Conservation (phyloP, 1,140 invertebrate species). For the Drosophila melanica region DNA sequence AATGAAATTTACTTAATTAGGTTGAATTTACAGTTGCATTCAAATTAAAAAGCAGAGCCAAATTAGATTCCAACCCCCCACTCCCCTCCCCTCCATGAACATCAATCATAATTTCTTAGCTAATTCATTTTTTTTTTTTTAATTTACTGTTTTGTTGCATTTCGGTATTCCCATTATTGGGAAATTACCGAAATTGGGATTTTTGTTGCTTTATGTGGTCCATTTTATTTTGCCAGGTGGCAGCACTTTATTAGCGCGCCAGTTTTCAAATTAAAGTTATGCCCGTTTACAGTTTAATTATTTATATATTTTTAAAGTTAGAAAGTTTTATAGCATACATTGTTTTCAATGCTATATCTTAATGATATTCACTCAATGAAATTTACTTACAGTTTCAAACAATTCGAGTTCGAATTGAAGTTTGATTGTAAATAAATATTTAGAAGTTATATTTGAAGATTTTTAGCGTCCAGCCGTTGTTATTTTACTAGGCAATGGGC, state of each 20-base stretch:
- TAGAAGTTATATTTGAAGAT: not conserved
- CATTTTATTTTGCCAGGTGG: slow-evolving; percentile 3
- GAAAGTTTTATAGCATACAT: not conserved
- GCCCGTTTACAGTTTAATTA: not conserved
- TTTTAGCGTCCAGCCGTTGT: slow-evolving; percentile 52
- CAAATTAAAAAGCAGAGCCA: too few relatives aligned
- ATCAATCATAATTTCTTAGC: not conserved
- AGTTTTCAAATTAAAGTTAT: not conserved
- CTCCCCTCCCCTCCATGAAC: not conserved
- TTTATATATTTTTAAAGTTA: not conserved
- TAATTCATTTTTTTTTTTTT: not conserved
- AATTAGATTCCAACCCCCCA: too few relatives aligned
- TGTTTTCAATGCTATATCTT: not conserved
- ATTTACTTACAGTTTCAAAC: not conserved
- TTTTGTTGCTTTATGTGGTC: not conserved
- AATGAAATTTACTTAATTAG: too few relatives aligned
- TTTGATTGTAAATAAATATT: not conserved
- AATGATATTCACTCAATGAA: not conserved
- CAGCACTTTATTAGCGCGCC: not conserved
- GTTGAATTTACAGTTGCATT: too few relatives aligned
- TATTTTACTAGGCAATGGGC: slow-evolving; percentile 51
- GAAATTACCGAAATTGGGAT: not conserved
- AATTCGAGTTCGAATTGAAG: not conserved
- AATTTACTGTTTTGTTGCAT: not conserved
- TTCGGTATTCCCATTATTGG: not conserved